Evolutionary conservation across 2,113 vertebrate genomes (phyloP).

Genomic region (Paramormyrops kingsleyae): DNA sequence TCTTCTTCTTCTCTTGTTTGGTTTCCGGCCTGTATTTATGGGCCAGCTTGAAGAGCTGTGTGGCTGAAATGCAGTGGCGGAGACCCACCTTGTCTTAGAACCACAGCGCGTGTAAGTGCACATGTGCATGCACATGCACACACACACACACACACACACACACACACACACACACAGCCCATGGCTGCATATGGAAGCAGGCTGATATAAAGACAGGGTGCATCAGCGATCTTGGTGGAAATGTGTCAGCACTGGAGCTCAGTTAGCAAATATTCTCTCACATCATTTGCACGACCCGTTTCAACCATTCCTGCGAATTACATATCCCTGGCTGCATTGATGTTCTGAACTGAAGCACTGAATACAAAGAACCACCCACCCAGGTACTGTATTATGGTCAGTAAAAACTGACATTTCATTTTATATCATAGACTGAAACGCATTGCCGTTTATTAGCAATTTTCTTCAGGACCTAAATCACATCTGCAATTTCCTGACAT

Average conservation of each 20-base stretch:
- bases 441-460: background rate
- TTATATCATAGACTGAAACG: background rate
- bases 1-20: constrained; percentile 90
- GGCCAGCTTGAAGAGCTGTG: constrained; percentile 91
- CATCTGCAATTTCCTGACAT: background rate
- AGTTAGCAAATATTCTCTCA: constrained; percentile 31
- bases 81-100: background rate
- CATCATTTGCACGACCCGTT: constrained; percentile 45
- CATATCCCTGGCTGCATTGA: background rate
- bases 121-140: background rate
- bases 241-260: constrained; percentile 32
- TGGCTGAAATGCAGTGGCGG: constrained; percentile 56
- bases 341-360: background rate
- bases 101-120: background rate
- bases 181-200: background rate
- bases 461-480: background rate
- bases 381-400: background rate
- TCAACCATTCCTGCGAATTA: background rate
- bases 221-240: constrained; percentile 27
- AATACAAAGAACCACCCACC: background rate
- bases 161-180: background rate
- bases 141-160: background rate
- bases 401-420: background rate
- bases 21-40: constrained; percentile 95
- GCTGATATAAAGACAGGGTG: background rate